Evolutionary conservation across 1,140 invertebrate species (phyloP).

Genomic region (Diorhabda sublineata): DNA sequence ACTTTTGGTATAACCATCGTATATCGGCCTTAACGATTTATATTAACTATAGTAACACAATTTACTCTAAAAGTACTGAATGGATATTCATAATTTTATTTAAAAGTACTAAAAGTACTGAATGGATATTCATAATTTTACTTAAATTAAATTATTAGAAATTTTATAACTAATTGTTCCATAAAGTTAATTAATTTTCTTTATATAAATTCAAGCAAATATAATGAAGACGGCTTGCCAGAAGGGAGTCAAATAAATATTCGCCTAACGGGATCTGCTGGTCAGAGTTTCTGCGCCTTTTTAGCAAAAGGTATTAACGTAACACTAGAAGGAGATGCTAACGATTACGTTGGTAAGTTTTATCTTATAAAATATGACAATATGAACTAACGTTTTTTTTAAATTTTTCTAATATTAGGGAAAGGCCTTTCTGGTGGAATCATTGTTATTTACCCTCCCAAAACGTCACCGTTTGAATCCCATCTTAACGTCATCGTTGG

Average conservation of each 20-base stretch:
- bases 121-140: too few relatives aligned
- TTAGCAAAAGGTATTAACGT: constrained; percentile 85
- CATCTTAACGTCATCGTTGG: constrained; percentile 96
- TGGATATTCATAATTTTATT: too few relatives aligned
- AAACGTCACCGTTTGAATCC: constrained; percentile 76
- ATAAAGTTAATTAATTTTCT: too few relatives aligned
- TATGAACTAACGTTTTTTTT: neutral
- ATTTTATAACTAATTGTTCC: too few relatives aligned
- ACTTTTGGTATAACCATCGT: too few relatives aligned
- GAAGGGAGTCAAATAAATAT: constrained; percentile 80
- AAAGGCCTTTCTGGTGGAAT: constrained; percentile 92
- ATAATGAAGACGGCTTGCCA: constrained; percentile 83
- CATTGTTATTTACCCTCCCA: constrained; percentile 91
- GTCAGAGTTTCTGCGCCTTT: constrained; percentile 99
- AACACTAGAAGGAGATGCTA: constrained; percentile 93
- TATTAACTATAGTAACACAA: too few relatives aligned
- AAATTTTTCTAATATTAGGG: constrained; percentile 47
- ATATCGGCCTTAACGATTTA: too few relatives aligned
- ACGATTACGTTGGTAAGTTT: constrained; percentile 89
- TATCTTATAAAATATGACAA: constrained; percentile 3
- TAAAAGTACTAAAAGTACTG: too few relatives aligned
- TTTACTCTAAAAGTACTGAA: too few relatives aligned
- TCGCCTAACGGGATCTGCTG: constrained; percentile 87
- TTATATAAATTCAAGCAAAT: constrained; percentile 62
- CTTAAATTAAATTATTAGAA: too few relatives aligned